A percentile compares a stretch with the other conserved stretches of the same genome.
These are phyloP conservation scores for Macaria notata DNA, from an alignment of 2,888 invertebrate species.

Conservation along the genomic window DNA sequence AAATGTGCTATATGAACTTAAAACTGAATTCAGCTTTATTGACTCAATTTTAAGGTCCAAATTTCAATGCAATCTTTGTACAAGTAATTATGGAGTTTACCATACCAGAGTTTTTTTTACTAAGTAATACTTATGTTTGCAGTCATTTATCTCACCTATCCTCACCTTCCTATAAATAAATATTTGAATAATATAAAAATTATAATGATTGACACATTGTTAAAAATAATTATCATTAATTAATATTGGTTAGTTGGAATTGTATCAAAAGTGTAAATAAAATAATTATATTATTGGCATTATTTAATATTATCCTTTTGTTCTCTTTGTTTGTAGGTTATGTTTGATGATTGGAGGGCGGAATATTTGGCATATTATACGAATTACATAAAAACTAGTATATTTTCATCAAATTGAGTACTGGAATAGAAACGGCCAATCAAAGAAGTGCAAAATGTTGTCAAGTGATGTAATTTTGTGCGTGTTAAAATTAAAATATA, in stretches of 20 bases:
- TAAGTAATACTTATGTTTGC: not conserved
- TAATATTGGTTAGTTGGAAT: slow-evolving; percentile 32
- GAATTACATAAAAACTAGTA: too few species aligned
- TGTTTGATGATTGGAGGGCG: not conserved
- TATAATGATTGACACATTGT: slow-evolving; percentile 17
- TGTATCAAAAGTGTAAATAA: slow-evolving; percentile 60
- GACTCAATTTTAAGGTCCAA: too few species aligned
- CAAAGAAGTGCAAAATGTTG: too few species aligned
- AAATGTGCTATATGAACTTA: too few species aligned
- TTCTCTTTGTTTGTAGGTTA: slow-evolving; percentile 22
- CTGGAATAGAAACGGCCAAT: too few species aligned
- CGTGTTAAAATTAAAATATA: too few species aligned
- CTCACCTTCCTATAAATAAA: not conserved
- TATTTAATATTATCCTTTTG: slow-evolving; percentile 40
- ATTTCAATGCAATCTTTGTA: too few species aligned
- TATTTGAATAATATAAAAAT: slow-evolving; percentile 4
- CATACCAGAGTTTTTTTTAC: too few species aligned
- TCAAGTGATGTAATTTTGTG: too few species aligned
- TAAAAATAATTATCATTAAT: slow-evolving; percentile 15
- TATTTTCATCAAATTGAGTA: too few species aligned
- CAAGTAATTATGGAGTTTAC: too few species aligned
- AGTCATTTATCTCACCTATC: slow-evolving; percentile 14
- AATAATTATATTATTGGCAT: slow-evolving; percentile 55
- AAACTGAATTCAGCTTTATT: too few species aligned
- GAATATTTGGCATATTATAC: slow-evolving; percentile 7